These are phyloP conservation scores for Amblyornis subalaris DNA, from an alignment of 2,113 vertebrate species.

Conservation along the genomic window DNA sequence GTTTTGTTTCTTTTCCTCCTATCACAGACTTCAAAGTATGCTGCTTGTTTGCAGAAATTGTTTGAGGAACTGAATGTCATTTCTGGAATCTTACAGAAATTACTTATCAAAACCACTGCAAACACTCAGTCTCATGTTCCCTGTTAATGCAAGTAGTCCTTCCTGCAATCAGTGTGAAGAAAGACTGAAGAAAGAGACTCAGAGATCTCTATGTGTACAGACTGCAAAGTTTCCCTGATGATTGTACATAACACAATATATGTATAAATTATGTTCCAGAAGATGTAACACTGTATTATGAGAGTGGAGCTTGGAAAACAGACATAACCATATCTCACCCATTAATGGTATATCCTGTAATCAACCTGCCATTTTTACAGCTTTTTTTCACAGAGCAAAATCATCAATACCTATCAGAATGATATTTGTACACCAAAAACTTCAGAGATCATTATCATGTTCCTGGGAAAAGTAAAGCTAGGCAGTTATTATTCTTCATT, in stretches of 20 bases:
- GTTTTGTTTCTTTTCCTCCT: neutral
- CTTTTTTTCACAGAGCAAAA: neutral
- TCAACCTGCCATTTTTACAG: neutral
- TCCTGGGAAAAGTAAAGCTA: neutral
- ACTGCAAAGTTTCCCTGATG: neutral
- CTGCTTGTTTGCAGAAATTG: neutral
- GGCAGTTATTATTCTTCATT: neutral
- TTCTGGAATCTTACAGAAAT: constrained; percentile 1
- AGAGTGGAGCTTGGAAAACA: neutral
- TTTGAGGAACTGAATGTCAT: neutral
- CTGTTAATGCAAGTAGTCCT: neutral
- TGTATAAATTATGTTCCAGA: neutral
- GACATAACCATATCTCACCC: neutral
- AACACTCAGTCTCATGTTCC: neutral
- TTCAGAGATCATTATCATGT: neutral
- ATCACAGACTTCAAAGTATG: neutral
- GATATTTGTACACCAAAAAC: neutral
- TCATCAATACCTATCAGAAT: neutral
- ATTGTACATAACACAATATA: neutral
- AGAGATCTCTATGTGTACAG: neutral
- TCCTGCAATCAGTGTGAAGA: neutral
- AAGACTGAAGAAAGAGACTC: neutral
- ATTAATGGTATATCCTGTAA: neutral
- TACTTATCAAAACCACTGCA: constrained; percentile 6
- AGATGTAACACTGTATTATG: neutral